Evolutionary conservation across 2,888 invertebrate genomes (phyloP), one percentile per base, ranked within the genome.

Genomic region (Sepiola atlantica): DNA sequence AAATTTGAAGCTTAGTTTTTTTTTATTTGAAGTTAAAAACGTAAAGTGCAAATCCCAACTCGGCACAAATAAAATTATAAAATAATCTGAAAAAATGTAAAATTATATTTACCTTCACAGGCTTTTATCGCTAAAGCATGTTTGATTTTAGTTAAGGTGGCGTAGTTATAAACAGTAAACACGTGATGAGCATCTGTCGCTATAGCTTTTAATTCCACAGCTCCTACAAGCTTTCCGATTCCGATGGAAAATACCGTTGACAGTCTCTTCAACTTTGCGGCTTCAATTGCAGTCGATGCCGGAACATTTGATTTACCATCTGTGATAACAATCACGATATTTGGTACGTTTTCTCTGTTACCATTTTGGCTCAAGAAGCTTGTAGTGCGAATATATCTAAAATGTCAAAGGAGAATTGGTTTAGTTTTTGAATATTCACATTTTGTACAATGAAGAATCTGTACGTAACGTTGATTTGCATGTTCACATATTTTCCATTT

Each of bases 131-230:
- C 54, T n/a, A 92, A 54, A 10, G 92, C 10, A 28, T 45, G 54
- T 45, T 55, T 92, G 55, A 92, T 92, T 92, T 45, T 35, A 14
- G 12, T 28, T 93, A 97, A 94, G 14, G 96, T 96, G 54, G 95
- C 96, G 94, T 97, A 97, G 91, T 95, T 96, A 35, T 96, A 95
- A 16, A 97, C 96, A 90, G 95, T 96, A 95, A 96, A 97, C 57
- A 96, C 96, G 94, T 96, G 96, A n/a, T 96, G 96, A 92, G 95
- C 96, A 94, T 96, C 95, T 0, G 96, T 96, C 92, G 96, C 96
- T 45, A 97, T 96, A 54, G 95, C 95, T 55, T 96, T 95, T 54
- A 96, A 95, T 94, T 96, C 96, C 2, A 93, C 35, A 54, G 94
- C 94, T 57, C 95, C 95, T 35, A 95, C 95, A 55, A 96, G 96